These are phyloP conservation scores for Matsumyia berberina DNA, from an alignment of 2,888 invertebrate genomes.

Conservation along the genomic window DNA sequence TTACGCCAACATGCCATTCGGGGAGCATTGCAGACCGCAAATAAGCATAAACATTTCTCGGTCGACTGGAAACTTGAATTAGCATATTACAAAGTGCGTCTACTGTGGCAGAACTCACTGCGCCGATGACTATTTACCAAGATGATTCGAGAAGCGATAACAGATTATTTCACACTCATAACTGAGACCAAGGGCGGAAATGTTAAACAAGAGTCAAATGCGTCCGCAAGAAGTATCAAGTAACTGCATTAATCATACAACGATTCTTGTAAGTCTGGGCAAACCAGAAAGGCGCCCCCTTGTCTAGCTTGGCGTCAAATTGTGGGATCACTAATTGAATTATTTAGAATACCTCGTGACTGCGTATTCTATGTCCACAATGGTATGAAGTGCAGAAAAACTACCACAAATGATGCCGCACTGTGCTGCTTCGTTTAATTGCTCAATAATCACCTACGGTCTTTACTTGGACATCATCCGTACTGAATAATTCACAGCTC, in stretches of 20 bases:
- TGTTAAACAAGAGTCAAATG: conserved; percentile 37
- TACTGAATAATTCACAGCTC: no score
- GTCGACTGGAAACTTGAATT: conserved; percentile 52
- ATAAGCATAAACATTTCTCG: conserved; percentile 65
- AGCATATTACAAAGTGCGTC: conserved; percentile 59
- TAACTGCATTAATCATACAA: conserved; percentile 51
- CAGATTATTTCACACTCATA: conserved; percentile 64
- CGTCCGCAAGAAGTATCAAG: conserved; percentile 29
- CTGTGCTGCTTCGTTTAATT: no score
- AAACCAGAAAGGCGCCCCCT: neutral
- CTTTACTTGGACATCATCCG: no score
- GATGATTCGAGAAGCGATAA: conserved; percentile 31
- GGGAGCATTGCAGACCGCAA: conserved; percentile 52
- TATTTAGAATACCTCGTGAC: no score
- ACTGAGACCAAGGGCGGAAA: conserved; percentile 44
- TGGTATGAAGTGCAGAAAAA: no score
- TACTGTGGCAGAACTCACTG: conserved; percentile 2
- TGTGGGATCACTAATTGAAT: no score
- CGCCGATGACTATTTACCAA: conserved; percentile 16
- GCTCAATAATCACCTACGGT: no score
- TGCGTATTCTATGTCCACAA: no score
- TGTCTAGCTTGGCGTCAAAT: no score
- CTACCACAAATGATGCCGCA: no score
- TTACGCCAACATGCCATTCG: conserved; percentile 14
- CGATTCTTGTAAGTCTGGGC: conserved; percentile 14